Evolutionary conservation across 2,888 invertebrate species (phyloP).

Genomic region (Drosophila diplacantha): DNA sequence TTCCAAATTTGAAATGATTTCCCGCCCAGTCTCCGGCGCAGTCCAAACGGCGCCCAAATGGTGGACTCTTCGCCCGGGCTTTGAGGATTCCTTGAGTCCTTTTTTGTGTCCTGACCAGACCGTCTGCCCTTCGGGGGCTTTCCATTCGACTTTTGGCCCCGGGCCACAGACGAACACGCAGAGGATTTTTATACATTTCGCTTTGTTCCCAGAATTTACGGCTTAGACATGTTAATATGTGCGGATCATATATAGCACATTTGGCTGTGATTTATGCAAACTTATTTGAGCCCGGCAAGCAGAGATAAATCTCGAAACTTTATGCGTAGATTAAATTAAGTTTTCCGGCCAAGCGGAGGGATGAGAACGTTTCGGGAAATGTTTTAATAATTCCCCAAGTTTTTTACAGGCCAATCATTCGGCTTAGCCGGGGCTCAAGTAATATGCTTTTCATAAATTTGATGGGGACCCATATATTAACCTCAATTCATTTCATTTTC

Average conservation of each 20-base stretch:
- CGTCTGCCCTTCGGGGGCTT: slow-evolving; percentile 26
- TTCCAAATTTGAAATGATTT: slow-evolving; percentile 32
- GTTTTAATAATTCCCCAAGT: slow-evolving; percentile 22
- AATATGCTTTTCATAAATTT: slow-evolving; percentile 2
- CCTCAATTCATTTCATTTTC: slow-evolving; percentile 5
- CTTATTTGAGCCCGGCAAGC: slow-evolving; percentile 38
- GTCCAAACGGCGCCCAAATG: slow-evolving; percentile 17
- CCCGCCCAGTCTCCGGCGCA: slow-evolving; percentile 11
- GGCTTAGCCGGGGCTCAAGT: slow-evolving; percentile 10
- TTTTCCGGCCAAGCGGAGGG: not conserved
- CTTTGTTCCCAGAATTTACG: slow-evolving; percentile 49
- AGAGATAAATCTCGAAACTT: slow-evolving; percentile 35
- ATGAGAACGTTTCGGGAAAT: slow-evolving; percentile 5
- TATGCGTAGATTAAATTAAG: slow-evolving; percentile 25
- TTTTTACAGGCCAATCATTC: slow-evolving; percentile 7
- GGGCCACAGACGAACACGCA: slow-evolving; percentile 31
- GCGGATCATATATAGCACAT: slow-evolving; percentile 40
- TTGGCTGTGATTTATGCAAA: slow-evolving; percentile 52
- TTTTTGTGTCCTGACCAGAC: not conserved
- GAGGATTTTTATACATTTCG: slow-evolving; percentile 24
- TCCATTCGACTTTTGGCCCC: slow-evolving; percentile 51
- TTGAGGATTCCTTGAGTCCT: not conserved
- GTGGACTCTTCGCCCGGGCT: slow-evolving; percentile 9
- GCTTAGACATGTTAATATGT: slow-evolving; percentile 57
- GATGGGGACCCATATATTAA: not conserved